phyloP scores from a whole-genome alignment of 2,797 vertebrate species.

The Amniataba percoides region DNA sequence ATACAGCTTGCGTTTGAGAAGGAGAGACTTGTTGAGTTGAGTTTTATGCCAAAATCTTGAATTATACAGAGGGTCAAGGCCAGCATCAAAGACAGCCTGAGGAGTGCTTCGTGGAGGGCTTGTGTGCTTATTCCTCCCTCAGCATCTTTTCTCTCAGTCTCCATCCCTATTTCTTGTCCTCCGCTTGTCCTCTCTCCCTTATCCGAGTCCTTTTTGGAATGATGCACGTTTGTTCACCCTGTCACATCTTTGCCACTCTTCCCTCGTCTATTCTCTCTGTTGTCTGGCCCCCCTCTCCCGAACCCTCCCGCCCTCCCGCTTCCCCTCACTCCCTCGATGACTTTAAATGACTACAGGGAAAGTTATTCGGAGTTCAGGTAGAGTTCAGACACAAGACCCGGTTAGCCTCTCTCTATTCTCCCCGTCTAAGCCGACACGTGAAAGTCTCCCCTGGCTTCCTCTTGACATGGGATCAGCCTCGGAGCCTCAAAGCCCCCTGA shows the following conservation, averaged over 20 bases:
- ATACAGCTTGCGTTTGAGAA: conserved; percentile 5
- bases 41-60: conserved; percentile 50
- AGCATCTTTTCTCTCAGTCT: conserved; percentile 6
- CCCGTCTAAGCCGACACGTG: conserved; percentile 58
- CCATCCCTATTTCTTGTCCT: conserved; percentile 14
- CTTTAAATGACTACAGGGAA: conserved; percentile 71
- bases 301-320: not conserved
- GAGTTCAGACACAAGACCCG: conserved; percentile 74
- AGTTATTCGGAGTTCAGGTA: conserved; percentile 76
- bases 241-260: conserved; percentile 52
- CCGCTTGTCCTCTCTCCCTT: conserved; percentile 26
- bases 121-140: conserved; percentile 23
- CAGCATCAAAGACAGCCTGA: conserved; percentile 23
- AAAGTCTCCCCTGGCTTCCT: conserved; percentile 68
- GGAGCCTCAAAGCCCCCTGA: conserved; percentile 67
- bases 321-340: conserved; percentile 44
- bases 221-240: conserved; percentile 58
- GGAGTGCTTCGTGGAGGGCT: conserved; percentile 33
- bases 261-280: conserved; percentile 61
- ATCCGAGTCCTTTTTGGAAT: conserved; percentile 34
- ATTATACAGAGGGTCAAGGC: conserved; percentile 38
- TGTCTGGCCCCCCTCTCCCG: conserved; percentile 23
- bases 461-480: conserved; percentile 75
- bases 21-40: conserved; percentile 49
- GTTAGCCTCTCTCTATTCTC: conserved; percentile 60